Evolutionary conservation across 2,113 vertebrate genomes (phyloP).

Genomic region (Ptilorrhoa leucosticta): DNA sequence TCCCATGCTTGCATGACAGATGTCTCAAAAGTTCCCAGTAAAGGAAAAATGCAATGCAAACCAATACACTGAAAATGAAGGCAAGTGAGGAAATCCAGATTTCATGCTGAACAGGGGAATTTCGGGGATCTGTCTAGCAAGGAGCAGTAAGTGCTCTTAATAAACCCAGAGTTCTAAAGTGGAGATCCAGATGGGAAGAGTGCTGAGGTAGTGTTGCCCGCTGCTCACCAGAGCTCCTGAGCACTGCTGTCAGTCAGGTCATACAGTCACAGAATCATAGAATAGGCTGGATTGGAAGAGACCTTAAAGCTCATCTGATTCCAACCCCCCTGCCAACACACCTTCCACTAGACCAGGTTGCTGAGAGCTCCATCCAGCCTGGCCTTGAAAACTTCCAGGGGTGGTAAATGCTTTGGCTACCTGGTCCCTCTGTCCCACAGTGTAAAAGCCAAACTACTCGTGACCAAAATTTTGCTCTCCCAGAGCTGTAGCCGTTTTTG

Average conservation of each 20-base stretch:
- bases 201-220: background rate
- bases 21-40: background rate
- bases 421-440: background rate
- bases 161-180: background rate
- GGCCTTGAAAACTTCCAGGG: background rate
- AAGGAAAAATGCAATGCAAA: background rate
- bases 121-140: background rate
- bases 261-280: fast-evolving
- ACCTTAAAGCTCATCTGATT: background rate
- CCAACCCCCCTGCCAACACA: background rate
- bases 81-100: background rate
- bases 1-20: background rate
- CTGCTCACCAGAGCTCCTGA: background rate
- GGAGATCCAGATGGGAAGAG: background rate
- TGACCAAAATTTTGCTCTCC: background rate
- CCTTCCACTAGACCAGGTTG: background rate
- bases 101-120: background rate
- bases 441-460: fast-evolving
- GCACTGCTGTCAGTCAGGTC: background rate
- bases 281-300: background rate
- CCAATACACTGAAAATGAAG: background rate
- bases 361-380: background rate
- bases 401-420: background rate
- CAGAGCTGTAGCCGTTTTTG: background rate
- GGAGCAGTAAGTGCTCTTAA: background rate